Conservation (phyloP, 2,797 vertebrate genomes). For the Typhlichthys eigenmanni region DNA sequence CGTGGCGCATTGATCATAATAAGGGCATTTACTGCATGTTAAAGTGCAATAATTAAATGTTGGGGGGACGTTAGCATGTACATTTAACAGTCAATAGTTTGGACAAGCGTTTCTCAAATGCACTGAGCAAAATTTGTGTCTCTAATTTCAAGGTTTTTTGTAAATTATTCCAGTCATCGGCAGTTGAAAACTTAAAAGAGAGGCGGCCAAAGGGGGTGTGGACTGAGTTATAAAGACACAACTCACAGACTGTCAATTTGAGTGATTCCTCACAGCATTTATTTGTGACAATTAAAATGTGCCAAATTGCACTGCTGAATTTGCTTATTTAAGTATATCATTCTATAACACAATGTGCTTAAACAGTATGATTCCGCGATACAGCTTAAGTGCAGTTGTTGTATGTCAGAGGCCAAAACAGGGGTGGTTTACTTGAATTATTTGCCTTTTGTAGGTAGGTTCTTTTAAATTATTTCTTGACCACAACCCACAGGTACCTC, state of each 20-base stretch:
- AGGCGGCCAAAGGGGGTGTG: no score
- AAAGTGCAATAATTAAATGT: no score
- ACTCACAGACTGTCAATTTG: slow-evolving; percentile 19
- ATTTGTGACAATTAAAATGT: slow-evolving; percentile 22
- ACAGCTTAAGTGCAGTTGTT: not conserved
- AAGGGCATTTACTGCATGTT: no score
- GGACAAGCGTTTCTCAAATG: no score
- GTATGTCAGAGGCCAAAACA: not conserved
- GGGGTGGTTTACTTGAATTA: not conserved
- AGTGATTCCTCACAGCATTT: slow-evolving; percentile 16
- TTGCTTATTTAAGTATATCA: slow-evolving; percentile 5
- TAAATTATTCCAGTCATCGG: no score
- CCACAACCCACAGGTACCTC: not conserved
- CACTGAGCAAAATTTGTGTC: no score
- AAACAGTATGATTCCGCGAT: not conserved
- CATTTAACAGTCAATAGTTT: no score
- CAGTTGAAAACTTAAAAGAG: no score
- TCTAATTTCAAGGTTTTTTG: no score
- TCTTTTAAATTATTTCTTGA: slow-evolving; percentile 17
- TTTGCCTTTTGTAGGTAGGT: not conserved
- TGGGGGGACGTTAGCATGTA: no score
- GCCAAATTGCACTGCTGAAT: slow-evolving; percentile 13
- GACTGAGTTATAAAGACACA: slow-evolving; percentile 6
- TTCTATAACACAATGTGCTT: not conserved
- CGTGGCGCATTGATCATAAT: no score